A percentile compares a stretch with the other conserved stretches of the same genome.
Conservation (phyloP, 2,113 vertebrate species). For the Enhydra lutris region DNA sequence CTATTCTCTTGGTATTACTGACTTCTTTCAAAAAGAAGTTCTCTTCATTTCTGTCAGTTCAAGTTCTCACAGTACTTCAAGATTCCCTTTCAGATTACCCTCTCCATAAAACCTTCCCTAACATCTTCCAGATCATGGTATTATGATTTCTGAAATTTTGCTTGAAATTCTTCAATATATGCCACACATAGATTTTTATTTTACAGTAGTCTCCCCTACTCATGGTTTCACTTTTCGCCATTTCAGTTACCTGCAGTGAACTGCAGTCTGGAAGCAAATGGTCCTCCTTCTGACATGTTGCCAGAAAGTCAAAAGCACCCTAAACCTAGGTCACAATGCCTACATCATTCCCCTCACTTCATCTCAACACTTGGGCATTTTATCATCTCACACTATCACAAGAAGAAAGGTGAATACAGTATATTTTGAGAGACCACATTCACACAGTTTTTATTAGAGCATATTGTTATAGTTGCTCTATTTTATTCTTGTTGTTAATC, state of each 20-base stretch:
- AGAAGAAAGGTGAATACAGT: background rate
- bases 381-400: background rate
- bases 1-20: background rate
- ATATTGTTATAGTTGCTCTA: background rate
- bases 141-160: background rate
- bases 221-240: background rate
- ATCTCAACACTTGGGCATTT: background rate
- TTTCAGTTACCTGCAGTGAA: background rate
- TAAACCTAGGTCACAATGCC: background rate
- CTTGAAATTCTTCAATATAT: background rate
- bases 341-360: background rate
- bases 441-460: background rate
- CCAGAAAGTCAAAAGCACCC: background rate
- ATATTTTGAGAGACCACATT: background rate
- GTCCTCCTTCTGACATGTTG: background rate
- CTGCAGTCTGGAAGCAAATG: background rate
- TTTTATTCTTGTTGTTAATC: background rate
- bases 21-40: background rate
- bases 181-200: background rate
- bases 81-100: background rate
- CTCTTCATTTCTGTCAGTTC: background rate
- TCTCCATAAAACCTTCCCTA: background rate
- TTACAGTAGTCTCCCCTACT: background rate
- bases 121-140: background rate
- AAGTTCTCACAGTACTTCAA: background rate